Percentiles rank a stretch among this genome's conserved stretches.
These are phyloP conservation scores for Anthonomus grandis DNA, from an alignment of 1,140 invertebrate genomes.

Conservation along the genomic window DNA sequence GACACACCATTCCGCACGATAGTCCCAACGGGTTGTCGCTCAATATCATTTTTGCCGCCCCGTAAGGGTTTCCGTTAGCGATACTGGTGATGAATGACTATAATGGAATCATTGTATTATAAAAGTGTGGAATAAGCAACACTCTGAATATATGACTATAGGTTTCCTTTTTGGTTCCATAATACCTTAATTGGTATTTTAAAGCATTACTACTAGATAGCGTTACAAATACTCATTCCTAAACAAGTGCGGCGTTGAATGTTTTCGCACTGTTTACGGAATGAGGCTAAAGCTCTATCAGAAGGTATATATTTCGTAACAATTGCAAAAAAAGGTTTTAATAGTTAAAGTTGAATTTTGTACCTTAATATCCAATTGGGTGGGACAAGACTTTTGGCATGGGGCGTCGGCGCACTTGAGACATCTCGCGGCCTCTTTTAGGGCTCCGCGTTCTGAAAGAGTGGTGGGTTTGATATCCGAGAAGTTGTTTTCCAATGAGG, in stretches of 20 bases:
- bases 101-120: background rate
- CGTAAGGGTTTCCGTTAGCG: slow-evolving; percentile 94
- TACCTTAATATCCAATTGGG: slow-evolving; percentile 90
- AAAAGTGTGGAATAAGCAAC: too few relatives aligned
- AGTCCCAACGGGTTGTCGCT: slow-evolving; percentile 96
- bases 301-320: background rate
- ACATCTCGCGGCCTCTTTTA: slow-evolving; percentile 87
- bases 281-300: too few relatives aligned
- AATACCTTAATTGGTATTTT: too few relatives aligned
- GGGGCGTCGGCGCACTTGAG: slow-evolving; percentile 98
- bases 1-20: slow-evolving; percentile 99
- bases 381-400: slow-evolving; percentile 97
- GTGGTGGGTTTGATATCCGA: slow-evolving; percentile 98
- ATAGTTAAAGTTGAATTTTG: background rate
- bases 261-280: too few relatives aligned
- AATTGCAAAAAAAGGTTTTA: background rate
- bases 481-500: slow-evolving; percentile 83
- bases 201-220: too few relatives aligned
- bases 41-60: slow-evolving; percentile 93
- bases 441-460: slow-evolving; percentile 87
- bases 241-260: too few relatives aligned
- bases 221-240: too few relatives aligned
- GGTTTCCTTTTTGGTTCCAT: too few relatives aligned
- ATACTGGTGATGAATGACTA: slow-evolving; percentile 91
- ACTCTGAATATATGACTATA: too few relatives aligned